Base-by-base conservation (phyloP, 2,888 invertebrate species). In the Sipha maydis region DNA sequence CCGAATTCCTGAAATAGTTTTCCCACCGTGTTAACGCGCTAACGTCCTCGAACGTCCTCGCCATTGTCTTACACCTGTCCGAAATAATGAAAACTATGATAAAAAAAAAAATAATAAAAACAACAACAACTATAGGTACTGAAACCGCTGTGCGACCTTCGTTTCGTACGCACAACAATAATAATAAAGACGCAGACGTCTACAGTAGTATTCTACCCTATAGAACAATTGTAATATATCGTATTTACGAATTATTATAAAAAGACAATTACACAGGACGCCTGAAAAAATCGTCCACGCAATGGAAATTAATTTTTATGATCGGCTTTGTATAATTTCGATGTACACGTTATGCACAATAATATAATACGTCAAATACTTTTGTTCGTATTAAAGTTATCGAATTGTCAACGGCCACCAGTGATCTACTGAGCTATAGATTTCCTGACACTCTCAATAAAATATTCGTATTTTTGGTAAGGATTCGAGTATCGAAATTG, bases 1-100 rank as follows among this genome's bases (percentile, higher is more conserved):
- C 88, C 76, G 82, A 88, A 88, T 88, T 88, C 88, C 88, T 82
- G 75, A 88, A 82, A 88, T 82, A 38, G 75, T 88, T 88, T 88
- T 88, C 88, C 88, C 88, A 88, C 80, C 80, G 38, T 77, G 17
- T 75, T 67, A 41, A 38, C 78, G 54, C 73, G 34, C 56, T 31
- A 82, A 82, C 88, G 80, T 75, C 80, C 88, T 80, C 79, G 80
- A 80, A 80, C 80, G 80, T 75, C 80, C 88, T 80, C 75, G 75
- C 75, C 78, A 88, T 88, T 88, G 88, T 88, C 88, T 88, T 88
- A 78, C 85, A 69, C 85, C 85, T 69, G 85, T 78, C 69, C 85
- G 77, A 85, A 77, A 85, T 85, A 77, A 85, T 48, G 82, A 76
- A 76, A 76, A 75, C n/a, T 85, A 77, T 31, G 3, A 31, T 85